Evolutionary conservation across 2,113 vertebrate species (phyloP), one percentile per base, ranked within the genome.

Genomic region (Dolichotis patagonum): DNA sequence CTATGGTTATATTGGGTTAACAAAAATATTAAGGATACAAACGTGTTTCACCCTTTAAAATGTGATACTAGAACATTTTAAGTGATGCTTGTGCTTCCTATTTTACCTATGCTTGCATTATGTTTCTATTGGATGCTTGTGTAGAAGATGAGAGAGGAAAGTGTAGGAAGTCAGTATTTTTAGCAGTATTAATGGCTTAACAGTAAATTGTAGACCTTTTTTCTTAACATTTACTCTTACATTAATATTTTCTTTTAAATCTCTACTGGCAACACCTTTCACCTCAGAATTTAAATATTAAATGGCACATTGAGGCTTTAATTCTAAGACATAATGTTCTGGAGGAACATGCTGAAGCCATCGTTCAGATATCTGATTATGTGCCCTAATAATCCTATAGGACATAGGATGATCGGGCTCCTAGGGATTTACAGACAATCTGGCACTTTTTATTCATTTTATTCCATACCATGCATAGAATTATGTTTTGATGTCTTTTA

Each of bases 151-250:
- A 90, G 83, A 96, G 14, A 88, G 9, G 52, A 10, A 19, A 73
- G 10, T 63, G 3, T n/a, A 81, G n/a, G 17, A 24, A 90, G 89
- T 35, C 17, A 75, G 28, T 71, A 78, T 90, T 94, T 94, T 94
- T 49, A 92, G 28, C 56, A 95, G 26, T 3, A 62, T 14, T 75
- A 14, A 77, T 65, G 6, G 16, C 24, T 38, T 28, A 24, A 87
- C 32, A 54, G 30, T 77, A 89, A 85, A 62, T 16, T 63, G 38
- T 30, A 80, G 46, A 54, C 19, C 83, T 52, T 90, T 77, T 35
- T 82, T 85, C 80, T 75, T 95, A 96, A 94, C 73, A 88, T 87
- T 90, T 88, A 83, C 88, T 92, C 62, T 96, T 73, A 73, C 38
- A 92, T 80, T 88, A 43, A 87, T 63, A 52, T 60, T 80, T 67